These are phyloP conservation scores for Hyles lineata DNA, from an alignment of 2,888 invertebrate species.

Conservation along the genomic window DNA sequence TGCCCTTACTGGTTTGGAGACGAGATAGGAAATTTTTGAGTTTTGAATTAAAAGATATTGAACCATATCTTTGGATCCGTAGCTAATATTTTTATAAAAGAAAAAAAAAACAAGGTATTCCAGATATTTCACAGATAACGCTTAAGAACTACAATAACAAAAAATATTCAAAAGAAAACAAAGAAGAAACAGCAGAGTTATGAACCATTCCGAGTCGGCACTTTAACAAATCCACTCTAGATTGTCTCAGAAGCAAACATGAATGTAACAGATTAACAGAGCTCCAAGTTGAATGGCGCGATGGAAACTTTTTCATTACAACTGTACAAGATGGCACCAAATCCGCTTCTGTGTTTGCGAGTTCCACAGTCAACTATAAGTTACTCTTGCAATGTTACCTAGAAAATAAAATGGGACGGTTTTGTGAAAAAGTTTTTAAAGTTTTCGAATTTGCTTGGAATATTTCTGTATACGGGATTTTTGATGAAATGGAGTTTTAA, in stretches of 20 bases:
- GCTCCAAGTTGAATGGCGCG: conserved; percentile 38
- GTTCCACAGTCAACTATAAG: conserved; percentile 41
- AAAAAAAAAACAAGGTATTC: not conserved
- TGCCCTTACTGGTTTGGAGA: too few relatives aligned
- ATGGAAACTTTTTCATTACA: conserved; percentile 61
- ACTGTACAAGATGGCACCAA: conserved; percentile 41
- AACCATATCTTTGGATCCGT: too few relatives aligned
- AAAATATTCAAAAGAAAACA: conserved; percentile 13
- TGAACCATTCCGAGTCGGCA: conserved; percentile 19
- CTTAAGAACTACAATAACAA: not conserved
- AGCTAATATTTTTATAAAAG: too few relatives aligned
- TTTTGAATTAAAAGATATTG: too few relatives aligned
- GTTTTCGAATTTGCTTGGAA: not conserved
- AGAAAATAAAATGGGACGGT: conserved; percentile 38
- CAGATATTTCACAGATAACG: not conserved
- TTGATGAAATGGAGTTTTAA: not conserved
- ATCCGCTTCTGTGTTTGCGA: conserved; percentile 37
- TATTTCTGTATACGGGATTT: not conserved
- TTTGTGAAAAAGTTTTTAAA: conserved; percentile 32
- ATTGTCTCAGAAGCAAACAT: conserved; percentile 39
- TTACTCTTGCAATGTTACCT: conserved; percentile 41
- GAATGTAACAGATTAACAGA: conserved; percentile 47
- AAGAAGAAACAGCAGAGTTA: conserved; percentile 19
- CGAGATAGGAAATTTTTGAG: too few relatives aligned
- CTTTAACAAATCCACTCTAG: conserved; percentile 35